phyloP scores from a whole-genome alignment of 2,888 invertebrate species.

The Beris morrisii region DNA sequence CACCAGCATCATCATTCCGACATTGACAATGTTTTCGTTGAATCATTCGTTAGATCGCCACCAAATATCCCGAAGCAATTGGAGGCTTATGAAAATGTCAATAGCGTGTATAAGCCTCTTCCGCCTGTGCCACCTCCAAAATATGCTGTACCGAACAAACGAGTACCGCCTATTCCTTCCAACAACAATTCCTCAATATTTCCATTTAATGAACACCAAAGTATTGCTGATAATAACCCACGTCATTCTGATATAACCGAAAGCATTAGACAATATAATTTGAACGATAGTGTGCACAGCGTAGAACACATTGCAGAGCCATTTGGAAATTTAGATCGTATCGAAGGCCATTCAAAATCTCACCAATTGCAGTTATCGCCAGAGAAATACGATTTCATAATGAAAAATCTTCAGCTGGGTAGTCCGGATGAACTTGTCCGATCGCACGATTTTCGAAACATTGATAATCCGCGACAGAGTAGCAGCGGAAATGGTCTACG shows the following conservation, averaged over 20 bases:
- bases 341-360: slow-evolving; percentile 16
- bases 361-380: slow-evolving; percentile 44
- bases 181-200: background rate
- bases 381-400: slow-evolving; percentile 50
- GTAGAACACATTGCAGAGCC: background rate
- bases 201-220: background rate
- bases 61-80: slow-evolving; percentile 22
- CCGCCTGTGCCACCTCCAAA: slow-evolving; percentile 23
- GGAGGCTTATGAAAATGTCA: slow-evolving; percentile 16
- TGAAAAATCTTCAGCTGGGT: slow-evolving; percentile 44
- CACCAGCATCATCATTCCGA: slow-evolving; percentile 36
- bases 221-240: background rate
- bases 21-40: slow-evolving; percentile 15
- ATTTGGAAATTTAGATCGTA: background rate
- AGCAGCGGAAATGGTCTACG: slow-evolving; percentile 32
- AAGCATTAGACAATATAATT: slow-evolving; percentile 37
- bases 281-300: slow-evolving; percentile 21
- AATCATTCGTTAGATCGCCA: slow-evolving; percentile 12
- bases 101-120: slow-evolving; percentile 14
- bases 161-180: slow-evolving; percentile 4
- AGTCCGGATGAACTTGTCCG: slow-evolving; percentile 5
- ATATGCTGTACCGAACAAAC: slow-evolving; percentile 27
- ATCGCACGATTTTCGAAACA: slow-evolving; percentile 5
- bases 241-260: slow-evolving; percentile 33
- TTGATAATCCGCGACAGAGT: slow-evolving; percentile 19